Evolutionary conservation across 1,140 invertebrate genomes (phyloP), one percentile per base, ranked within the genome.

Genomic region (Acromyrmex echinatior): DNA sequence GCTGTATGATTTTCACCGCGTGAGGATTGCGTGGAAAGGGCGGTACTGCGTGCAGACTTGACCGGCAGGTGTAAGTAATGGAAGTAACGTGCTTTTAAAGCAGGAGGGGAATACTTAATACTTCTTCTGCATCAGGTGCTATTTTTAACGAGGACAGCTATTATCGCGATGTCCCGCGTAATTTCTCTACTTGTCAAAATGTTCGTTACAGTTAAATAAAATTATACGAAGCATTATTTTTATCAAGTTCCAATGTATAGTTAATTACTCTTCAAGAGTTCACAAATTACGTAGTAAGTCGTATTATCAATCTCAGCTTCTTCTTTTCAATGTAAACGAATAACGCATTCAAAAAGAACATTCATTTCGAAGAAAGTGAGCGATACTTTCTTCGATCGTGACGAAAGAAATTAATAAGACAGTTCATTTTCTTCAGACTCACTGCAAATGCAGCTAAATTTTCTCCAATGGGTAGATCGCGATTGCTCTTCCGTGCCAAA

Each of bases 1-100:
- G 82, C 82, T 66, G 82, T 31, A 76, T 60, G 76, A 80, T 89
- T 89, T 89, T 86, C 76, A 70, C 31, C 25, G 68, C n/a, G 80
- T 65, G 65, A 80, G 39, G 74, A 60, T 70, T 60, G 63, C 87
- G 89, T 90, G 89, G 88, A 90, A 90, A 90, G 80, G 86, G 86
- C 56, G 70, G 71, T 51, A 86, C 71, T 84, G 73, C 85, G 89
- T 85, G 88, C 84, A 9, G 88, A 90, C 87, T 86, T 58, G 51
- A 74, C 70, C 71, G 71, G 87, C 90, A 91, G 90, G 90, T 91
- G 90, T 91, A 90, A 87, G 78, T 90, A 87, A 90, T 90, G 86
- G 79, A 90, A 88, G 79, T 91, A 91, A 91, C 90, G 87, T 91
- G 90, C 89, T 87, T 91, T 91, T 91, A 76, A 91, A 88, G 66